Conservation (phyloP, 2,113 vertebrate genomes). For the Sinocyclocheilus anophthalmus region DNA sequence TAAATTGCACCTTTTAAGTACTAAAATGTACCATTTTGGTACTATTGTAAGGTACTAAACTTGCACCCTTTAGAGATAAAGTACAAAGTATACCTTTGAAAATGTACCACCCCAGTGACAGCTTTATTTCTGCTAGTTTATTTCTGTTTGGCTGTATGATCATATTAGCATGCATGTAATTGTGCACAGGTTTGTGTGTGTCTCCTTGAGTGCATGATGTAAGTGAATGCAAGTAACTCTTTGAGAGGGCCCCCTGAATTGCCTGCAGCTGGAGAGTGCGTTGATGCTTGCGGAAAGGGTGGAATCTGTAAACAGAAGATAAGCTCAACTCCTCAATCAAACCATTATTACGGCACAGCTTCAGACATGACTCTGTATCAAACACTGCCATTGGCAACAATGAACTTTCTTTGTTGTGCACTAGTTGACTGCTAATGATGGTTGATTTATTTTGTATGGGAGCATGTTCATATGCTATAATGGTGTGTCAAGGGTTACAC, state of each 20-base stretch:
- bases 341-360: slow-evolving; percentile 48
- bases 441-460: not conserved
- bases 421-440: slow-evolving; percentile 23
- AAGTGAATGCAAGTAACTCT: not conserved
- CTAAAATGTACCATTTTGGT: no score
- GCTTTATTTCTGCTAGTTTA: not conserved
- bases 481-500: not conserved
- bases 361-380: slow-evolving; percentile 43
- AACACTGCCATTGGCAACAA: slow-evolving; percentile 2
- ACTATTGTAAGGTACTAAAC: no score
- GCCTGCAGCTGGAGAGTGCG: slow-evolving; percentile 34
- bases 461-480: not conserved
- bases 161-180: not conserved
- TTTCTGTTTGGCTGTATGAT: not conserved
- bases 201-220: not conserved
- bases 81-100: no score
- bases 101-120: no score
- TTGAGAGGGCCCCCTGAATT: not conserved
- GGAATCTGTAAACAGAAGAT: slow-evolving; percentile 74
- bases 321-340: slow-evolving; percentile 57
- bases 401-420: not conserved
- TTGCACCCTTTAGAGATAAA: no score
- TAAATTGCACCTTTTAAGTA: no score
- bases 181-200: not conserved
- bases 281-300: slow-evolving; percentile 68